Evolutionary conservation across 2,888 invertebrate species (phyloP).

Genomic region (Mimas tiliae): DNA sequence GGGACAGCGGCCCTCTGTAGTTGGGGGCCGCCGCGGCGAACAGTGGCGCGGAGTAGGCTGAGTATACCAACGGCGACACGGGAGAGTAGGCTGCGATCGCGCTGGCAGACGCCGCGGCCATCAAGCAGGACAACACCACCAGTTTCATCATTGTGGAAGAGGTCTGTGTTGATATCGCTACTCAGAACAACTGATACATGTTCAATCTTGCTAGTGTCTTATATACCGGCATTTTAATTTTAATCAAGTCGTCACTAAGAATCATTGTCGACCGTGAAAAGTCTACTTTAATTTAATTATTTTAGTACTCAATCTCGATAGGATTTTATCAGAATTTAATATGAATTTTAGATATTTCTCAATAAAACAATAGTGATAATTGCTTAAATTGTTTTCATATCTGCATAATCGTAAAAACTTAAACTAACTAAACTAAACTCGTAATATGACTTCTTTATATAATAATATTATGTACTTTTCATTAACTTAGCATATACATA

Average conservation of each 20-base stretch:
- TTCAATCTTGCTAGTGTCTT: conserved; percentile 50
- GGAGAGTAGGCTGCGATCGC: conserved; percentile 36
- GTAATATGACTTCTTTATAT: too few species aligned
- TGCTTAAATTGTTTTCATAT: too few species aligned
- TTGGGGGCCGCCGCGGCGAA: conserved; percentile 2
- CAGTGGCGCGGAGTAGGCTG: conserved; percentile 35
- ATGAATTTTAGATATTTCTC: too few species aligned
- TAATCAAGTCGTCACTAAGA: conserved; percentile 57
- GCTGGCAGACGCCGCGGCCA: conserved; percentile 82
- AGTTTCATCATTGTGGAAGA: conserved; percentile 77
- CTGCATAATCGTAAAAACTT: too few species aligned
- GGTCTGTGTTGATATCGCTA: conserved; percentile 73
- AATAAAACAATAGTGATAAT: too few species aligned
- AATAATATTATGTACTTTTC: too few species aligned
- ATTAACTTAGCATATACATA: too few species aligned
- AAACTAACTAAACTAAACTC: too few species aligned
- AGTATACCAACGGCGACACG: conserved; percentile 41
- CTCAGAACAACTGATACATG: conserved; percentile 67
- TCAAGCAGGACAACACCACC: conserved; percentile 86
- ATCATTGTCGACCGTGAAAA: conserved; percentile 62
- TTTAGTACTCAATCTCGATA: background rate
- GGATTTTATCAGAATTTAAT: too few species aligned
- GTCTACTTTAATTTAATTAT: conserved; percentile 57
- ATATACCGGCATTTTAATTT: conserved; percentile 52
- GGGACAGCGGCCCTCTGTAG: conserved; percentile 36